Percentiles rank a stretch among this genome's conserved stretches.
These are phyloP conservation scores for Torymus tubicola DNA, from an alignment of 2,888 invertebrate species.

Conservation along the genomic window DNA sequence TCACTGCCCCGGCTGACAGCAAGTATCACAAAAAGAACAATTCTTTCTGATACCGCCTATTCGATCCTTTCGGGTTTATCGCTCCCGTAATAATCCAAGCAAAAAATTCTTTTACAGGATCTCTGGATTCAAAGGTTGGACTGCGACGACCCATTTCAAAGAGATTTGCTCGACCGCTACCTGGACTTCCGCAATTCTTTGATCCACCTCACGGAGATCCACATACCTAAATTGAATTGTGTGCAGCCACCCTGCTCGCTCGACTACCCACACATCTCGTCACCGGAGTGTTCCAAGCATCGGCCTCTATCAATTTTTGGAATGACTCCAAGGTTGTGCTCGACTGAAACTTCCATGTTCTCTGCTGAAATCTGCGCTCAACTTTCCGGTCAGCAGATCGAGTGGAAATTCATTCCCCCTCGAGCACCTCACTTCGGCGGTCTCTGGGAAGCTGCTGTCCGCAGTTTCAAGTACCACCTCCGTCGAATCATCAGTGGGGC, in stretches of 20 bases:
- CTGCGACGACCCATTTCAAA: not conserved
- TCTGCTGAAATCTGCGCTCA: too few relatives aligned
- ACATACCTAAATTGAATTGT: not conserved
- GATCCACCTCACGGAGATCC: not conserved
- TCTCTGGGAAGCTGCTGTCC: too few relatives aligned
- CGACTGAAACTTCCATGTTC: too few relatives aligned
- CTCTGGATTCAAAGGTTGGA: not conserved
- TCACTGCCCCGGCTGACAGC: not conserved
- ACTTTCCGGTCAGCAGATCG: too few relatives aligned
- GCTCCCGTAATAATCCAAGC: not conserved
- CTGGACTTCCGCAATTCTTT: not conserved
- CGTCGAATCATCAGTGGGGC: too few relatives aligned
- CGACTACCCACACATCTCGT: not conserved
- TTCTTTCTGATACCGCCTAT: not conserved
- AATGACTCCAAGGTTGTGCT: not conserved
- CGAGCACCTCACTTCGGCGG: too few relatives aligned
- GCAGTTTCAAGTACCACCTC: too few relatives aligned
- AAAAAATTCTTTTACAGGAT: slow-evolving; percentile 4
- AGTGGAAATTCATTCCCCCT: too few relatives aligned
- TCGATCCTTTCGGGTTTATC: not conserved
- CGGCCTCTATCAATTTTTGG: not conserved
- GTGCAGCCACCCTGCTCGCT: not conserved
- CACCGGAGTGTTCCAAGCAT: not conserved
- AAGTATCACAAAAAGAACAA: not conserved
- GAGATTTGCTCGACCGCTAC: not conserved